Evolutionary conservation across 2,113 vertebrate genomes (phyloP).

Genomic region (Sphyrna mokarran): DNA sequence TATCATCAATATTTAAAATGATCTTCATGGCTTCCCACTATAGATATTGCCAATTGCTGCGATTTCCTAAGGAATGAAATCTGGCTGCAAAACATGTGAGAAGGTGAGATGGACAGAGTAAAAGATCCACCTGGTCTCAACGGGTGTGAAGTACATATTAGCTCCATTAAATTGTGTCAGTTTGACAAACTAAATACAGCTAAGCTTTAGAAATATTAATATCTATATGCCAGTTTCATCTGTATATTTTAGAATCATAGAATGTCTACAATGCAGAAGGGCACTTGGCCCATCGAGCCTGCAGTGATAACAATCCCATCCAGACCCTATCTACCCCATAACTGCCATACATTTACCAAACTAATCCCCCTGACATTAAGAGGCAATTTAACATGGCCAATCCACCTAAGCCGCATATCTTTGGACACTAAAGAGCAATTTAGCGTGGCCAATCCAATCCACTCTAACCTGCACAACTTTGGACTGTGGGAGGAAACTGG

Average conservation of each 20-base stretch:
- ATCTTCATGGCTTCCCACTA: background rate
- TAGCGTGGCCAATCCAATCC: too few species aligned
- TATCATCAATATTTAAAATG: background rate
- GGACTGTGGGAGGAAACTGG: too few species aligned
- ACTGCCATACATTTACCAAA: too few species aligned
- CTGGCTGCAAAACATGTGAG: background rate
- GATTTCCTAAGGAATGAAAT: background rate
- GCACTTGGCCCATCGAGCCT: too few species aligned
- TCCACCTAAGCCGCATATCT: too few species aligned
- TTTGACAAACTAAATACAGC: background rate
- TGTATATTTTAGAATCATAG: background rate
- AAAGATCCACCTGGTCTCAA: background rate
- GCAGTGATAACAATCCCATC: too few species aligned
- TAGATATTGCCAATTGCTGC: background rate
- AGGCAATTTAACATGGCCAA: too few species aligned
- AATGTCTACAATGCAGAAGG: too few species aligned
- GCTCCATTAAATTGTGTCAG: background rate
- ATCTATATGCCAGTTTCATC: background rate
- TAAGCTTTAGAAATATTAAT: background rate
- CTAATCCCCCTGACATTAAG: too few species aligned
- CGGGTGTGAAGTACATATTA: background rate
- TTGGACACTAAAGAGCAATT: too few species aligned
- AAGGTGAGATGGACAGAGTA: background rate
- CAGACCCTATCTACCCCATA: too few species aligned
- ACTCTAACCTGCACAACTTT: too few species aligned